Conservation (phyloP, 2,113 vertebrate genomes). For the Salvelinus fontinalis region DNA sequence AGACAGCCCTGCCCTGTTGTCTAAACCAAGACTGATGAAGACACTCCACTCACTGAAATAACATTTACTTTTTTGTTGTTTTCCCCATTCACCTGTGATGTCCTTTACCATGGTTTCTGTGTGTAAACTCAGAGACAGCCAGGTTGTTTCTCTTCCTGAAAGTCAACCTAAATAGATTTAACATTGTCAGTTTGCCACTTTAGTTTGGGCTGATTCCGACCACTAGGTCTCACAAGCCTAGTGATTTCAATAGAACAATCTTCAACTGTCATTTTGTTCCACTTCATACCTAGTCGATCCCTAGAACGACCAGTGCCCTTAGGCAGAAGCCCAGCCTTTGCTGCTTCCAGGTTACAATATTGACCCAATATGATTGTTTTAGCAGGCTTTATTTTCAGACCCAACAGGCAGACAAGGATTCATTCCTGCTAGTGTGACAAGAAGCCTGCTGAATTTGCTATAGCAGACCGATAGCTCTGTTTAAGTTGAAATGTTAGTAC, state of each 20-base stretch:
- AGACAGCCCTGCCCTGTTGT: constrained; percentile 15
- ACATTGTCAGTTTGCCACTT: constrained; percentile 16
- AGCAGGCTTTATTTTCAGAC: constrained; percentile 27
- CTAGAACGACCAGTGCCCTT: constrained; percentile 65
- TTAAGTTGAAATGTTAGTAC: not conserved
- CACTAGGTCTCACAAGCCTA: constrained; percentile 17
- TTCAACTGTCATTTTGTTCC: constrained; percentile 60
- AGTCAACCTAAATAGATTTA: not conserved
- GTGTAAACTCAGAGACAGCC: constrained; percentile 40
- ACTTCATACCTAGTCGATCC: constrained; percentile 49
- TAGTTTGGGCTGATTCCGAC: constrained; percentile 63
- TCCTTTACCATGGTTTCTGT: constrained; percentile 55
- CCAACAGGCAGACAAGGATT: constrained; percentile 32
- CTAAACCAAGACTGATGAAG: constrained; percentile 42
- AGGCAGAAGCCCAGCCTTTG: constrained; percentile 61
- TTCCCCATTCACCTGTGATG: constrained; percentile 57
- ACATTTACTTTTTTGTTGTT: constrained; percentile 50
- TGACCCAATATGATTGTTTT: constrained; percentile 20
- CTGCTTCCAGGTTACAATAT: constrained; percentile 50
- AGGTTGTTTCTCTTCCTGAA: too few relatives aligned
- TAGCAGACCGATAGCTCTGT: not conserved
- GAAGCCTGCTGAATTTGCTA: constrained; percentile 25
- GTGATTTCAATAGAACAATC: constrained; percentile 51
- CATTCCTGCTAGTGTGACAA: constrained; percentile 29
- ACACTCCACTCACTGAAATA: constrained; percentile 41